Conservation (phyloP, 2,113 vertebrate genomes). For the Labeo catla region DNA sequence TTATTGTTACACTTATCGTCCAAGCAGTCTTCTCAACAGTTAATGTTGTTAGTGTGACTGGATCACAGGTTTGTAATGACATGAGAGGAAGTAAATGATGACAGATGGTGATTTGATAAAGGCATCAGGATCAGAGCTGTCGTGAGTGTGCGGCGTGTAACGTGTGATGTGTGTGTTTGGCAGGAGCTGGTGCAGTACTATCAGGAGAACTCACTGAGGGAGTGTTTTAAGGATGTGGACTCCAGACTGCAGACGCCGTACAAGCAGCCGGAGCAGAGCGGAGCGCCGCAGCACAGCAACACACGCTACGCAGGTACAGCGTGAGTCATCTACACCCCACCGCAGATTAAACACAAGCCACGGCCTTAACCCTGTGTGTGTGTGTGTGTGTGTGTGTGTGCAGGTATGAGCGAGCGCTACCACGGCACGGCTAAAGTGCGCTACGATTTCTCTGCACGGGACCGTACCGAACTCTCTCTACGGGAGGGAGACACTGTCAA, state of each 20-base stretch:
- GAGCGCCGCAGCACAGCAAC: constrained; percentile 62
- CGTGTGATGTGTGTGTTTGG: neutral
- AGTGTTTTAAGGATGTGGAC: constrained; percentile 90
- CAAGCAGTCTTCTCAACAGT: neutral
- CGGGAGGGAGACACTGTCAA: constrained; percentile 89
- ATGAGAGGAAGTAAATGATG: neutral
- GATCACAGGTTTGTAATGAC: neutral
- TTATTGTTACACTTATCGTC: neutral
- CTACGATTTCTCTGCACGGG: constrained; percentile 90
- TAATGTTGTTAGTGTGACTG: neutral
- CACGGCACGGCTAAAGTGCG: constrained; percentile 85
- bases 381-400: constrained; percentile 47
- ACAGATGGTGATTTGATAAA: neutral
- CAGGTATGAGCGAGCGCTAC: constrained; percentile 77
- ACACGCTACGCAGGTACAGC: neutral
- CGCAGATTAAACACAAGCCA: neutral
- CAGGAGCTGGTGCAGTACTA: constrained; percentile 91
- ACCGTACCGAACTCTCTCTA: constrained; percentile 87
- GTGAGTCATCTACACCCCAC: neutral
- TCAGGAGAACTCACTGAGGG: constrained; percentile 86
- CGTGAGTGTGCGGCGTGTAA: neutral
- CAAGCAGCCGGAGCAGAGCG: constrained; percentile 82
- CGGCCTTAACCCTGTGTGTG: constrained; percentile 30
- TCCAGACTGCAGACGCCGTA: constrained; percentile 82
- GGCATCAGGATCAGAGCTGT: too few relatives aligned